phyloP scores from a whole-genome alignment of 1,140 invertebrate species.

The Leptoteleia sp. region DNA sequence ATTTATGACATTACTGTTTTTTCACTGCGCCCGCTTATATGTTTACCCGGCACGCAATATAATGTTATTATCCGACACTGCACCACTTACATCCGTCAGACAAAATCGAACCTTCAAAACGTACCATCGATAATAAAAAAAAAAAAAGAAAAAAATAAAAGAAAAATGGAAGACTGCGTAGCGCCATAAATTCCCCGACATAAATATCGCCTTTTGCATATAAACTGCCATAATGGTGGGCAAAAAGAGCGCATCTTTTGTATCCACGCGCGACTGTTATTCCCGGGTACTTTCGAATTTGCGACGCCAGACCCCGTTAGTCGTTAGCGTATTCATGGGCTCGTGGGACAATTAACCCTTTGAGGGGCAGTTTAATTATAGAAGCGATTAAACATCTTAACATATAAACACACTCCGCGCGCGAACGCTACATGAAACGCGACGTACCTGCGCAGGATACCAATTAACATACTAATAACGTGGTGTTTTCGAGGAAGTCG shows the following conservation, averaged over 20 bases:
- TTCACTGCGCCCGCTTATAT: too few species aligned
- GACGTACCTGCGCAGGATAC: slow-evolving; percentile 68
- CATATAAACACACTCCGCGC: slow-evolving; percentile 77
- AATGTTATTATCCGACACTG: too few species aligned
- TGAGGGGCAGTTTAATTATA: slow-evolving; percentile 82
- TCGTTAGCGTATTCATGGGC: slow-evolving; percentile 81
- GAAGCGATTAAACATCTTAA: slow-evolving; percentile 82
- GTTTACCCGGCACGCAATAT: too few species aligned
- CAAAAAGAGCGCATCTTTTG: slow-evolving; percentile 57
- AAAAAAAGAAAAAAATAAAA: too few species aligned
- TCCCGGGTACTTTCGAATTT: slow-evolving; percentile 70
- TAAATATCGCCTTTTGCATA: slow-evolving; percentile 52
- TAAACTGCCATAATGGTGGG: slow-evolving; percentile 37
- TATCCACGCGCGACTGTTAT: slow-evolving; percentile 66
- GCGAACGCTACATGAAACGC: slow-evolving; percentile 66
- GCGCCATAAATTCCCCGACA: slow-evolving; percentile 7
- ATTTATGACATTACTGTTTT: too few species aligned
- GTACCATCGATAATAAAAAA: neutral
- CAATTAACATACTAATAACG: slow-evolving; percentile 72
- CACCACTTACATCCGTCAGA: too few species aligned
- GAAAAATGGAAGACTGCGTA: too few species aligned
- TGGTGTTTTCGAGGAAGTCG: slow-evolving; percentile 63
- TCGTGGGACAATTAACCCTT: slow-evolving; percentile 81
- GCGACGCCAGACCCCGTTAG: slow-evolving; percentile 66
- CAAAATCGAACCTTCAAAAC: neutral